phyloP scores from a whole-genome alignment of 2,113 vertebrate species.

The Sinocyclocheilus anshuiensis region DNA sequence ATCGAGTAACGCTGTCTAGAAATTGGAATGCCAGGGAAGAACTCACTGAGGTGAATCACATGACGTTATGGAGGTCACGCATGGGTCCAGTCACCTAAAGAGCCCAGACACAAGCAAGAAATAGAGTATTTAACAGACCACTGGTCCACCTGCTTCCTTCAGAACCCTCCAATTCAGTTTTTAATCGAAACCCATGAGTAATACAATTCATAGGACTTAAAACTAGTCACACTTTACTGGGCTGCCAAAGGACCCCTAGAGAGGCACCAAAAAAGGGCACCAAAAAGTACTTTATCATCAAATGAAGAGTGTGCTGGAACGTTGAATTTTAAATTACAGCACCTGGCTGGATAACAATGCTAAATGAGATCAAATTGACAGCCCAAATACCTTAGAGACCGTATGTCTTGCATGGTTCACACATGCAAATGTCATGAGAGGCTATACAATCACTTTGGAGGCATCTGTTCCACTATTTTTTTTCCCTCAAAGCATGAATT shows the following conservation, averaged over 20 bases:
- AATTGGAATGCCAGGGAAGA: conserved; percentile 54
- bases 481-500: neutral
- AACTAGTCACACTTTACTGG: conserved; percentile 51
- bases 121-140: conserved; percentile 54
- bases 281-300: conserved; percentile 26
- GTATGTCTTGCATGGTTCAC: conserved; percentile 16
- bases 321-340: conserved; percentile 35
- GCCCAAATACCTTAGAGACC: conserved; percentile 28
- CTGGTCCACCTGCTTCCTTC: conserved; percentile 52
- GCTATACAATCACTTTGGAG: conserved; percentile 6
- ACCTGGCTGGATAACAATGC: conserved; percentile 28
- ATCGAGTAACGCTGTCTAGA: conserved; percentile 48
- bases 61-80: conserved; percentile 55
- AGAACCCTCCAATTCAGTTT: conserved; percentile 58
- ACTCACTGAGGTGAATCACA: conserved; percentile 57
- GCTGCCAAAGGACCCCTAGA: conserved; percentile 44
- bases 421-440: conserved; percentile 33
- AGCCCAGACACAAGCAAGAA: conserved; percentile 41
- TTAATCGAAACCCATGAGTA: conserved; percentile 58
- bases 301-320: conserved; percentile 28
- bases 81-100: conserved; percentile 52
- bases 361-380: conserved; percentile 50
- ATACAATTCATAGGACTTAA: conserved; percentile 58
- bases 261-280: conserved; percentile 14
- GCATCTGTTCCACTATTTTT: conserved; percentile 24